Base-by-base conservation (phyloP, 64 coral and sea anemone genomes). In the Cladopsammia gracilis region DNA sequence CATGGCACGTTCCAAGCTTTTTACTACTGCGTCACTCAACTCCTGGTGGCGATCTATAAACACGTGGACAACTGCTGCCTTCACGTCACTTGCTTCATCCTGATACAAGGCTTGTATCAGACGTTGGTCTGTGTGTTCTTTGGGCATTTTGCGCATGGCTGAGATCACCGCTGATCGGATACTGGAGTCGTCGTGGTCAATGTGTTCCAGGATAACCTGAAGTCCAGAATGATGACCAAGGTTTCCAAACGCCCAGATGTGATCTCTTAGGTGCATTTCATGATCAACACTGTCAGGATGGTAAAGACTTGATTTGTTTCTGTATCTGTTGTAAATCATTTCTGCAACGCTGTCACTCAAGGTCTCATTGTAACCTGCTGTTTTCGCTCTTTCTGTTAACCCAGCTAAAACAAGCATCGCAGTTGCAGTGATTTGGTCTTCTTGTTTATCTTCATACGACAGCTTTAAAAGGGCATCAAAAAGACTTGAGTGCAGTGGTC, bases 171-270 rank as follows among this genome's bases (percentile, higher is more conserved):
- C 93, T 91, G 89, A 98, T 26, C 96, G 88, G n/a, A 98, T 95
- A 7, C 93, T 89, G 25, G 96, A 98, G 69, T 86, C 95, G 48
- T 98, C 93, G 85, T 98, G 96, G 73, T 98, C 66, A 60, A 71
- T 52, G 66, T 98, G 96, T 76, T 78, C 34, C 1, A 98, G 60
- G 76, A 98, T 98, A 8, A 92, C 72, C 10, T 85, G 71, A 65
- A 98, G 80, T 57, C 83, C 93, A 48, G 93, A 92, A 25, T 59
- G 60, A 74, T 98, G 96, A 48, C 96, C 96, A 3, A 98, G 86
- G 70, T 98, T 98, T 15, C 96, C 93, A 68, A 98, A 95, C n/a
- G 96, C 96, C 96, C 96, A 98, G 59, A 98, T 95, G 72, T 98
- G 93, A 46, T 92, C 88, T 65, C 89, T 74, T 70, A 98, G 74